Conservation (phyloP, 2,113 vertebrate genomes). For the Marcusenius ussheri region DNA sequence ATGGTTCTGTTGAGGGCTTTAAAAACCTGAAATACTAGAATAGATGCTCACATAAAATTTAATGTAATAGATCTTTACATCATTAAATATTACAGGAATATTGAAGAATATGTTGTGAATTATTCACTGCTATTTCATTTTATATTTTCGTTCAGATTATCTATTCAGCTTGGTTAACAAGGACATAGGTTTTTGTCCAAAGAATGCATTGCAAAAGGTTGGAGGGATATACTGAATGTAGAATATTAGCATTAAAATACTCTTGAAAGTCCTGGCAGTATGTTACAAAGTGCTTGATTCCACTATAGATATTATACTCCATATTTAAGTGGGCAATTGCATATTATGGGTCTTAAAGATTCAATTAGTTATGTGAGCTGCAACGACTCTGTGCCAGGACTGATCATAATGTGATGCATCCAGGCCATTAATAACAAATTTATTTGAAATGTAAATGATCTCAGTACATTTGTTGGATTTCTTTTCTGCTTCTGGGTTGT, state of each 20-base stretch:
- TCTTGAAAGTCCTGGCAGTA: background rate
- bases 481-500: background rate
- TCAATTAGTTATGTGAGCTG: background rate
- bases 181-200: slow-evolving; percentile 25
- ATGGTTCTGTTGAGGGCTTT: background rate
- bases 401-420: background rate
- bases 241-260: background rate
- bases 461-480: slow-evolving; percentile 1
- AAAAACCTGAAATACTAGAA: background rate
- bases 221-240: slow-evolving; percentile 23
- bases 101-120: background rate
- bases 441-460: slow-evolving; percentile 16
- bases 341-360: background rate
- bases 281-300: background rate
- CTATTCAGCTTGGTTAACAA: slow-evolving; percentile 35
- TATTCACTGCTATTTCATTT: background rate
- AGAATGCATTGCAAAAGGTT: background rate
- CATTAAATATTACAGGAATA: background rate
- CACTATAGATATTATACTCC: background rate
- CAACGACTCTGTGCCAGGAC: too few relatives aligned
- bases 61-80: background rate
- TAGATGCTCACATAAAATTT: background rate
- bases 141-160: slow-evolving; percentile 31
- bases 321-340: background rate
- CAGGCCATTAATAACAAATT: slow-evolving; percentile 12